Conservation (phyloP, 1,140 invertebrate genomes). For the Brachionus paranguensis region DNA sequence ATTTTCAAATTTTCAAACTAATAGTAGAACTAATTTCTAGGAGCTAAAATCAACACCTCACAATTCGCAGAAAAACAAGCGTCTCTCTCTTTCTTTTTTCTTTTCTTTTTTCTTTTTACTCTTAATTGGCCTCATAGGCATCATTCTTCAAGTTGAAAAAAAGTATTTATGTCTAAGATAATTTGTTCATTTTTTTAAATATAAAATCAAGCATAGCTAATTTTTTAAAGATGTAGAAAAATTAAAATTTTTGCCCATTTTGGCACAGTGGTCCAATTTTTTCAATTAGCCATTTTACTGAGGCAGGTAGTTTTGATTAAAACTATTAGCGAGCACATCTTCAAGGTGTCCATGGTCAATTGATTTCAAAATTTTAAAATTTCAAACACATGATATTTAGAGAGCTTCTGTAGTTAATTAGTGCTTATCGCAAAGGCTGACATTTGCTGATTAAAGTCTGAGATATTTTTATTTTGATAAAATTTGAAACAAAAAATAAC, state of each 20-base stretch:
- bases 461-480: neutral
- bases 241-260: neutral
- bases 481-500: neutral
- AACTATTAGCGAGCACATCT: neutral
- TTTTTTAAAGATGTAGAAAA: neutral
- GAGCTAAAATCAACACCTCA: neutral
- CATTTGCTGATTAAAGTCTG: neutral
- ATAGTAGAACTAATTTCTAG: neutral
- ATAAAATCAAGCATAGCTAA: neutral
- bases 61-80: neutral
- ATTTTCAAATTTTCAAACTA: neutral
- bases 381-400: neutral
- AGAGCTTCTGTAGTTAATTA: neutral
- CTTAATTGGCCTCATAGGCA: neutral
- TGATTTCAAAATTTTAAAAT: neutral
- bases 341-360: neutral
- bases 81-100: too few species aligned
- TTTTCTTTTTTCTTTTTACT: neutral
- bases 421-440: neutral
- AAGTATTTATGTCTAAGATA: too few species aligned
- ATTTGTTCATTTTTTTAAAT: neutral
- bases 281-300: neutral
- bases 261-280: neutral
- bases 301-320: neutral
- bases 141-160: neutral